A percentile compares a stretch with the other conserved stretches of the same genome.
Evolutionary conservation across 2,113 vertebrate species (phyloP).

Genomic region (Gavia stellata): DNA sequence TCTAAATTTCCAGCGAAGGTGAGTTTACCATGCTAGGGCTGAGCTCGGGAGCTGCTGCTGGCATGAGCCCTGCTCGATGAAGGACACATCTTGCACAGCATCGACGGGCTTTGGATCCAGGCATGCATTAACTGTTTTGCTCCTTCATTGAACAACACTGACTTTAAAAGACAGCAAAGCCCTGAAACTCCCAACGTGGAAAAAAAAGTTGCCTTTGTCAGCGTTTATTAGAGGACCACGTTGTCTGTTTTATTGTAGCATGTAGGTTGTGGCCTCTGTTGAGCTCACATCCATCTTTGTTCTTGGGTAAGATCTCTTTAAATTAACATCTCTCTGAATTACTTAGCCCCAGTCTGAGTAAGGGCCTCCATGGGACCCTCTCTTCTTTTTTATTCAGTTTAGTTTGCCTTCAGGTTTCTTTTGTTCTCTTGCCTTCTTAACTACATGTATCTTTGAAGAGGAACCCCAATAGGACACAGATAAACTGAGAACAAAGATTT

Average conservation of each 20-base stretch:
- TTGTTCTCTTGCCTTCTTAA: not conserved
- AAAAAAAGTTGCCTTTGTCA: not conserved
- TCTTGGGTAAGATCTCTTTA: not conserved
- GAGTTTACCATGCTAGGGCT: not conserved
- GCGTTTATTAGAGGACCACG: fast-evolving
- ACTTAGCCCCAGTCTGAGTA: not conserved
- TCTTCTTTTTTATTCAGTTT: not conserved
- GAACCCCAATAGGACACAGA: not conserved
- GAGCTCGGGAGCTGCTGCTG: not conserved
- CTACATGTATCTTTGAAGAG: not conserved
- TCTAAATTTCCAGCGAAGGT: not conserved
- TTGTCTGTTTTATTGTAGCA: not conserved
- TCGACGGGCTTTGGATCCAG: fast-evolving
- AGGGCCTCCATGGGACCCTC: not conserved
- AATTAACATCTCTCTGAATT: not conserved
- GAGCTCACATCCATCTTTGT: not conserved
- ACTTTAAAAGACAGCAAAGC: not conserved
- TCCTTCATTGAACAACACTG: not conserved
- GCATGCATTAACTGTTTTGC: fast-evolving
- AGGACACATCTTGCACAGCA: not conserved
- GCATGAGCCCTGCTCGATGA: fast-evolving
- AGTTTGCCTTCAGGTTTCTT: not conserved
- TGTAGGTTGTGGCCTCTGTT: not conserved
- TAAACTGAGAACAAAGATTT: not conserved
- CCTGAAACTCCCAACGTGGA: not conserved